Percentiles rank a stretch among this genome's conserved stretches.
These are phyloP conservation scores for Acarapis woodi DNA, from an alignment of 1,140 invertebrate genomes.

Conservation along the genomic window DNA sequence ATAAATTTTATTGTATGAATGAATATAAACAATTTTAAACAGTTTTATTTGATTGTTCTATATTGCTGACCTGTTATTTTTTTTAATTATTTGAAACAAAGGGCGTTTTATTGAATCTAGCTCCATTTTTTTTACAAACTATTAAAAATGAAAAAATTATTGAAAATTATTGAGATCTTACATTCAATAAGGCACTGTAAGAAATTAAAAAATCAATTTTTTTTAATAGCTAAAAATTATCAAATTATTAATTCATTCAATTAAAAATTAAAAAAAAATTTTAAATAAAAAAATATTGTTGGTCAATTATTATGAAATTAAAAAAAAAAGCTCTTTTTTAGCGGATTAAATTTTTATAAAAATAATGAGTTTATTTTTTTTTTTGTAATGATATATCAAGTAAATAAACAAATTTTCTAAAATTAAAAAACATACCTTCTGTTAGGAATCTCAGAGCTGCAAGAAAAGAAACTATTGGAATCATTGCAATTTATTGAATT, in stretches of 20 bases:
- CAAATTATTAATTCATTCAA: conserved; percentile 1
- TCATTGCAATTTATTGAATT: conserved; percentile 22
- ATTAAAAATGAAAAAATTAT: too few species aligned
- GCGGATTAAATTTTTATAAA: not conserved
- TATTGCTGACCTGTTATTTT: too few species aligned
- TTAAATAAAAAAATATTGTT: not conserved
- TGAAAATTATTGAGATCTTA: too few species aligned
- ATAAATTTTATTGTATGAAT: too few species aligned
- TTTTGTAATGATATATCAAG: not conserved
- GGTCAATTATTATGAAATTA: not conserved
- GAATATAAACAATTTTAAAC: too few species aligned
- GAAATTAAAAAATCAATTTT: too few species aligned
- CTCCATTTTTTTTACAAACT: too few species aligned
- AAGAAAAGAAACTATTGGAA: conserved; percentile 49
- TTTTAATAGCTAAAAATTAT: too few species aligned
- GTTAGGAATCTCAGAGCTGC: conserved; percentile 47
- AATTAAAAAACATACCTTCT: conserved; percentile 30
- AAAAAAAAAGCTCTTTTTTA: not conserved
- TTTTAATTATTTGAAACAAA: too few species aligned
- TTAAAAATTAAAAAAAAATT: conserved; percentile 1
- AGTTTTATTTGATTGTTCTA: too few species aligned
- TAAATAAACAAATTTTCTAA: not conserved
- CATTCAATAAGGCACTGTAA: too few species aligned
- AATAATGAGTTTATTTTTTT: not conserved
- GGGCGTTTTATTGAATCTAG: too few species aligned